These are phyloP conservation scores for Molossus alvarezi DNA, from an alignment of 2,797 vertebrate species.

Conservation along the genomic window DNA sequence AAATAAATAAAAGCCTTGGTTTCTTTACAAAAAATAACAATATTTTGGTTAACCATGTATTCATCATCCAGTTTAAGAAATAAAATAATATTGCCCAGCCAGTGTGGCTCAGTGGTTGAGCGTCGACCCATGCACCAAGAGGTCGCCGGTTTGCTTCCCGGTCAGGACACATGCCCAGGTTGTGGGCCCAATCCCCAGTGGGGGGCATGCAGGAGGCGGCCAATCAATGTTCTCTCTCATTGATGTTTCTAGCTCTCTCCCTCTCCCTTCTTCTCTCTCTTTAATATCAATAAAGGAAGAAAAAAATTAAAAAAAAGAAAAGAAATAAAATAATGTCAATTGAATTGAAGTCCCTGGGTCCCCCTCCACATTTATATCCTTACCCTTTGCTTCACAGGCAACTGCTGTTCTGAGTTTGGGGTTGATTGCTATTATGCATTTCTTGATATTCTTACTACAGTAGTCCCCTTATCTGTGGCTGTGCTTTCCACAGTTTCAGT, in stretches of 20 bases:
- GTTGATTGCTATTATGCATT: neutral
- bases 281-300: no score
- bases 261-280: no score
- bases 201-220: no score
- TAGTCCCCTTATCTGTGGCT: neutral
- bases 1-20: no score
- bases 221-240: no score
- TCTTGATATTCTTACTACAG: neutral
- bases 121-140: no score
- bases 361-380: neutral
- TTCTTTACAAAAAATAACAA: neutral
- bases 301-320: neutral
- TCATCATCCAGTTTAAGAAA: neutral
- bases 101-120: no score
- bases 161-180: no score
- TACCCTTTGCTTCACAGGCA: neutral
- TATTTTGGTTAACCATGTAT: neutral
- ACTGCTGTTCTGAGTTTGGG: neutral
- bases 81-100: neutral
- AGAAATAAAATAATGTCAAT: neutral
- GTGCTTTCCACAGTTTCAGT: neutral
- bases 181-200: no score
- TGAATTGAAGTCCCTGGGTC: neutral
- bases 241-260: no score
- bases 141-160: no score